Percentiles rank a stretch among this genome's conserved stretches.
Conservation (phyloP, 2,888 invertebrate genomes). For the Campoletis raptor region DNA sequence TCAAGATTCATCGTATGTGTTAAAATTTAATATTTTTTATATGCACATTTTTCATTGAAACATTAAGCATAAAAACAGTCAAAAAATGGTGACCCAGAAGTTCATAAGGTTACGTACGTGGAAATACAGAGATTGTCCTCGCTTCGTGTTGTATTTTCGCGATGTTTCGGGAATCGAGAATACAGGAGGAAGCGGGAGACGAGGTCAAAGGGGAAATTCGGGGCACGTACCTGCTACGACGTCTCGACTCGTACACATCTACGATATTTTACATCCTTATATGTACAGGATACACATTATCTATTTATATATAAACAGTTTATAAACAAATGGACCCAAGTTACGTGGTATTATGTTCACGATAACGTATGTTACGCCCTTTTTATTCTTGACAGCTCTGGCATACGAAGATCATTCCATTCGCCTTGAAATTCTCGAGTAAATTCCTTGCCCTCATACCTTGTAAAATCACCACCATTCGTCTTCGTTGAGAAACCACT, state of each 20-base stretch:
- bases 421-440: neutral
- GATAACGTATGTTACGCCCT: neutral
- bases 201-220: constrained; percentile 54
- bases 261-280: constrained; percentile 9
- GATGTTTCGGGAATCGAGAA: constrained; percentile 22
- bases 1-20: neutral
- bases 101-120: constrained; percentile 9
- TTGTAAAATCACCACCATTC: constrained; percentile 74
- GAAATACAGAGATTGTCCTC: constrained; percentile 15
- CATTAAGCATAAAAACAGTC: neutral
- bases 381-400: neutral
- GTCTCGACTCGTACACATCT: constrained; percentile 8
- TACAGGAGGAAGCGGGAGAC: neutral
- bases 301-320: neutral
- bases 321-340: neutral
- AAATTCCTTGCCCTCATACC: constrained; percentile 59
- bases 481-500: constrained; percentile 69
- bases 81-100: neutral
- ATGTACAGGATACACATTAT: neutral
- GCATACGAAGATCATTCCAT: constrained; percentile 2
- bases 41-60: neutral
- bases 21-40: neutral
- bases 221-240: constrained; percentile 63
- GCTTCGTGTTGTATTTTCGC: constrained; percentile 22
- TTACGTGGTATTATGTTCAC: neutral